A percentile compares a stretch with the other conserved stretches of the same genome.
Conservation (phyloP, 2,797 vertebrate genomes). For the Sphenopsis melanotis region DNA sequence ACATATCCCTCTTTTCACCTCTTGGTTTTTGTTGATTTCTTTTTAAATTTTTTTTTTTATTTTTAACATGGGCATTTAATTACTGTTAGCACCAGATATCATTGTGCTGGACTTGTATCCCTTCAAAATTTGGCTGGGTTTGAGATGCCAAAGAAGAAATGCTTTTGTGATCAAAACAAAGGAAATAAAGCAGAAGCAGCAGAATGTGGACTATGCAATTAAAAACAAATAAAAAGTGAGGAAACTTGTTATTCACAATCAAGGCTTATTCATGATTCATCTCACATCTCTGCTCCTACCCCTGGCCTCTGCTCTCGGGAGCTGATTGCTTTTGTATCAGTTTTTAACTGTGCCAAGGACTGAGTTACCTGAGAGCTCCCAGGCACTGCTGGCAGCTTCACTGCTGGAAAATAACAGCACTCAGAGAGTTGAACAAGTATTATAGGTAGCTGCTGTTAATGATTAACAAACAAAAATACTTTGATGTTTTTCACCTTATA, state of each 20-base stretch:
- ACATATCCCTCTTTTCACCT: background rate
- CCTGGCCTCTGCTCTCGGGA: background rate
- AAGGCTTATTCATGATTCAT: background rate
- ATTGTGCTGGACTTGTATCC: background rate
- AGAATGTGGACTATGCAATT: background rate
- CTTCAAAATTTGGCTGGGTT: background rate
- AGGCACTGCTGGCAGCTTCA: background rate
- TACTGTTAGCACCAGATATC: background rate
- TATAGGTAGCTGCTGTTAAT: background rate
- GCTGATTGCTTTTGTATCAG: background rate
- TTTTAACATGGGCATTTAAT: background rate
- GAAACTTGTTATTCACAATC: background rate
- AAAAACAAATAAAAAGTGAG: background rate
- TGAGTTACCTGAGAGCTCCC: conserved; percentile 17
- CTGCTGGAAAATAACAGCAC: background rate
- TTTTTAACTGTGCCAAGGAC: background rate
- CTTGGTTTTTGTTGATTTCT: background rate
- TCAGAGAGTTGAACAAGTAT: background rate
- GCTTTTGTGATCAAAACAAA: background rate
- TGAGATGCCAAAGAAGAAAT: background rate
- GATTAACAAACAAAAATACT: background rate
- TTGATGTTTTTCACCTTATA: background rate
- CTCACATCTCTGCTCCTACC: background rate
- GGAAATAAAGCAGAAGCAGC: background rate
- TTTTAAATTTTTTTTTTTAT: background rate